Evolutionary conservation across 2,888 invertebrate species (phyloP).

Genomic region (Lasiommata megera): DNA sequence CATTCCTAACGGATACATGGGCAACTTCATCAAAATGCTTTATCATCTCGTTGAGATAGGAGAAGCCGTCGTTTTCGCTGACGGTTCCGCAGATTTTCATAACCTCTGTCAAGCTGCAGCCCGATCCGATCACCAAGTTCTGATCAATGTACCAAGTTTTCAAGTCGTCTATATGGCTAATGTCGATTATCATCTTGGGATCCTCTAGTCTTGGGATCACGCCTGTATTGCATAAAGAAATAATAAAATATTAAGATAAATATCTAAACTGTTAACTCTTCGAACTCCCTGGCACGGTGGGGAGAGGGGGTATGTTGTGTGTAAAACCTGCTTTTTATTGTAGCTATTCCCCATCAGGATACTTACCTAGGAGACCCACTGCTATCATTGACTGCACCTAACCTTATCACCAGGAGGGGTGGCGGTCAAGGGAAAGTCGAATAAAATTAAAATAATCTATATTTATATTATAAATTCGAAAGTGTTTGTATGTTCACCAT

Average conservation of each 20-base stretch:
- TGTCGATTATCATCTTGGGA: slow-evolving; percentile 83
- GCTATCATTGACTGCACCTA: too few species aligned
- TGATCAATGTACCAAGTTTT: slow-evolving; percentile 60
- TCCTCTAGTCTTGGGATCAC: slow-evolving; percentile 59
- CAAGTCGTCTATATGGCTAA: slow-evolving; percentile 81
- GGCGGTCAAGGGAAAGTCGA: too few species aligned
- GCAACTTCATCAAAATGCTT: slow-evolving; percentile 86
- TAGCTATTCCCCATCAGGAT: too few species aligned
- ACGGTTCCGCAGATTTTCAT: slow-evolving; percentile 71
- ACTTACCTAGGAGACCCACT: too few species aligned
- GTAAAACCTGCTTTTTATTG: too few species aligned
- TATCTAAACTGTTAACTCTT: too few species aligned
- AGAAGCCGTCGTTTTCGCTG: slow-evolving; percentile 67
- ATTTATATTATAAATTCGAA: too few species aligned
- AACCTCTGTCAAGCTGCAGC: slow-evolving; percentile 77
- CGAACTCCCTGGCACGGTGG: too few species aligned
- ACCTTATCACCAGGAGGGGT: too few species aligned
- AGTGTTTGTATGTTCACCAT: too few species aligned
- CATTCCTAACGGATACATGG: slow-evolving; percentile 88
- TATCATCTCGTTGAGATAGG: slow-evolving; percentile 81
- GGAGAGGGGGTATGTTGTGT: too few species aligned
- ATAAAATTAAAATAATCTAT: too few species aligned
- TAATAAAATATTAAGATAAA: neutral
- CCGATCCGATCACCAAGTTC: slow-evolving; percentile 81
- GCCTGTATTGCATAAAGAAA: slow-evolving; percentile 44